phyloP scores from a whole-genome alignment of 2,888 invertebrate genomes.

The Trachelus stipa region DNA sequence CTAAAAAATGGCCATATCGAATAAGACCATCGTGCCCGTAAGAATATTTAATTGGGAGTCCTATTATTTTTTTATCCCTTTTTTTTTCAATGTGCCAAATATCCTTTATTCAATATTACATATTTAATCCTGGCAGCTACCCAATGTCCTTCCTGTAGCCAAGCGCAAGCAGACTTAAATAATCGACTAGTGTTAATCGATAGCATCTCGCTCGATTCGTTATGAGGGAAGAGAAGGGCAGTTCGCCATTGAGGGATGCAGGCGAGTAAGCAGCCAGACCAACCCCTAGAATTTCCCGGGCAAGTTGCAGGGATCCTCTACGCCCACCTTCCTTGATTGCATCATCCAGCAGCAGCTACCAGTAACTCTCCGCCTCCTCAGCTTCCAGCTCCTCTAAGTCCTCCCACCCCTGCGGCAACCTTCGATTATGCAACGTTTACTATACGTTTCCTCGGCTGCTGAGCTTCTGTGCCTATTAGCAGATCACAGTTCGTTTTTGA shows the following conservation, averaged over 20 bases:
- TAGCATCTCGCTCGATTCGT: background rate
- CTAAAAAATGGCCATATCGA: background rate
- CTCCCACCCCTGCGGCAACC: background rate
- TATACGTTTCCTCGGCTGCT: background rate
- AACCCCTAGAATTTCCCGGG: conserved; percentile 33
- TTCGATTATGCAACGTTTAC: background rate
- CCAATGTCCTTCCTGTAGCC: no score
- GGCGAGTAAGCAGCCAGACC: background rate
- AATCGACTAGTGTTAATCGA: no score
- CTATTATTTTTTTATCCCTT: no score
- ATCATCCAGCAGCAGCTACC: conserved; percentile 3
- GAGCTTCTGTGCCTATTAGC: no score
- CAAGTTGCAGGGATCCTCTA: conserved; percentile 6
- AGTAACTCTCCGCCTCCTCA: background rate
- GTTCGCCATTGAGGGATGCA: conserved; percentile 4
- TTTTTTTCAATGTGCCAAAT: no score
- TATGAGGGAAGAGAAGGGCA: conserved; percentile 2
- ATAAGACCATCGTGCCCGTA: background rate
- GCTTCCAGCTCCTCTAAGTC: background rate
- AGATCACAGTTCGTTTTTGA: no score
- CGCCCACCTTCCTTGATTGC: conserved; percentile 27
- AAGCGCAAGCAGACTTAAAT: no score
- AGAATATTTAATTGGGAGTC: conserved; percentile 31
- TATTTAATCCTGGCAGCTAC: no score
- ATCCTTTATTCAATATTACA: no score